These are phyloP conservation scores for Chrysochloris asiatica DNA, from an alignment of 2,113 vertebrate species.

Conservation along the genomic window DNA sequence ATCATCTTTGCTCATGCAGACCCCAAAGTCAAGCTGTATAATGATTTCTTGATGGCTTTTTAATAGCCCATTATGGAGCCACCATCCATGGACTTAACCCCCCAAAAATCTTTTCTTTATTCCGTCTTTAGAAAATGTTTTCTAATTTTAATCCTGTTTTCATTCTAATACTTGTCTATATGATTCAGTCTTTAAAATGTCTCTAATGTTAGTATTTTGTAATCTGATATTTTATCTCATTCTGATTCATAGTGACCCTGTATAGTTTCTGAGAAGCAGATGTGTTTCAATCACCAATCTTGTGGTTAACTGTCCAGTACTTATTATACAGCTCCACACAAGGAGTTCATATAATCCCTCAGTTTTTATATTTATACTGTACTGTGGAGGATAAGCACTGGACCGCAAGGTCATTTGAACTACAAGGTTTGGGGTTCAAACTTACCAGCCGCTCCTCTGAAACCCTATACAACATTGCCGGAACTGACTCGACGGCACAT, in stretches of 20 bases:
- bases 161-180: neutral
- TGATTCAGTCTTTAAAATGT: neutral
- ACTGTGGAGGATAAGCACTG: too few relatives aligned
- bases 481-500: neutral
- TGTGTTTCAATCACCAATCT: too few relatives aligned
- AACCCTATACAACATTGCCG: too few relatives aligned
- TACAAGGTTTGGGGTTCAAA: too few relatives aligned
- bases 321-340: too few relatives aligned
- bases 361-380: conserved; percentile 14
- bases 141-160: neutral
- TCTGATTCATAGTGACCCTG: too few relatives aligned
- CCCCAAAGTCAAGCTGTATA: neutral
- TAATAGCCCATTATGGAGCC: conserved; percentile 6
- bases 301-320: too few relatives aligned
- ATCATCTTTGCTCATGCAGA: conserved; percentile 21
- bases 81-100: conserved; percentile 1
- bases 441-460: too few relatives aligned
- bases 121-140: neutral
- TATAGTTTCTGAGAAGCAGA: too few relatives aligned
- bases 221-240: neutral
- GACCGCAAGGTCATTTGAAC: too few relatives aligned
- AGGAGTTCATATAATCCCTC: neutral
- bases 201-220: too few relatives aligned
- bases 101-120: conserved; percentile 22
- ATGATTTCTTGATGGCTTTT: conserved; percentile 19